phyloP scores from a whole-genome alignment of 2,797 vertebrate species.

The Siniperca undulata region DNA sequence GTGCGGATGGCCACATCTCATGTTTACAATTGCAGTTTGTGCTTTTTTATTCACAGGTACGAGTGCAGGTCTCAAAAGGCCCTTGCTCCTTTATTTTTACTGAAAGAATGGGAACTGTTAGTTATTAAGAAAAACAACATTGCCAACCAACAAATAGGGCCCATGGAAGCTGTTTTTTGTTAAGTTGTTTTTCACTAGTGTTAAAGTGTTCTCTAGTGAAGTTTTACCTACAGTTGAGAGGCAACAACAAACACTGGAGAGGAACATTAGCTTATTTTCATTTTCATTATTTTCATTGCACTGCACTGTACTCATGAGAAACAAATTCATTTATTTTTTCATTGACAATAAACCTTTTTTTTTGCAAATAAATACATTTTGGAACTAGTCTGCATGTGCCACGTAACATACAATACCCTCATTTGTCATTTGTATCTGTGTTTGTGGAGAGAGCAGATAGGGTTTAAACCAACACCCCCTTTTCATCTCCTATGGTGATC shows the following conservation, averaged over 20 bases:
- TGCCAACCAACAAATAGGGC: neutral
- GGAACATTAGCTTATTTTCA: neutral
- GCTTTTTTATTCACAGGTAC: neutral
- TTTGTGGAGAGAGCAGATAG: conserved; percentile 26
- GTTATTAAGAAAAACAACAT: neutral
- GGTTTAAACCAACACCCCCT: conserved; percentile 33
- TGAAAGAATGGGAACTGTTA: neutral
- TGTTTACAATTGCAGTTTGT: neutral
- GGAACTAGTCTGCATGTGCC: neutral
- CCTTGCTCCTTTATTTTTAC: neutral
- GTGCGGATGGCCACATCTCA: neutral
- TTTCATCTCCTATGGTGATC: conserved; percentile 46
- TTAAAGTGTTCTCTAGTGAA: neutral
- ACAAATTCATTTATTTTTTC: neutral
- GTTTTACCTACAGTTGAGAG: conserved; percentile 1
- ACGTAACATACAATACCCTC: neutral
- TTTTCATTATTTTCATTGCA: neutral
- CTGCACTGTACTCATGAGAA: neutral
- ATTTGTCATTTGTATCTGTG: conserved; percentile 23
- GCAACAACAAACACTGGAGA: neutral
- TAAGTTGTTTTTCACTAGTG: neutral
- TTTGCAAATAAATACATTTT: neutral
- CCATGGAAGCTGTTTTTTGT: neutral
- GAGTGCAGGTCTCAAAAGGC: neutral
- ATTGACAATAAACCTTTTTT: neutral